These are phyloP conservation scores for Amphiduros pacificus DNA, from an alignment of 2,888 invertebrate species.

Conservation along the genomic window DNA sequence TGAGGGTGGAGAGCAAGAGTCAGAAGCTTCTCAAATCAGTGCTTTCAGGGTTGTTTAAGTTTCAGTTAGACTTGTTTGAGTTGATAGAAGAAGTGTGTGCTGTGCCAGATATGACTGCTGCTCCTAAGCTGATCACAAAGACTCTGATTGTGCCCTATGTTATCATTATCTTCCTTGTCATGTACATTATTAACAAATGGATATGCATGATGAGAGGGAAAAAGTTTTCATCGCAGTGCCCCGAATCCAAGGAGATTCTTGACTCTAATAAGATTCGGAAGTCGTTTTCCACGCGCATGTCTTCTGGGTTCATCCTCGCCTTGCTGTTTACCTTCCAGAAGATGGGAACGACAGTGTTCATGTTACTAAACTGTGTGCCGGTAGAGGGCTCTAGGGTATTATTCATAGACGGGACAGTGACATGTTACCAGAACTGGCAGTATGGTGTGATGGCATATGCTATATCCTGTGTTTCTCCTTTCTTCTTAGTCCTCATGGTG, in stretches of 20 bases:
- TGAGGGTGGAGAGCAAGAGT: conserved; percentile 11
- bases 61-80: conserved; percentile 30
- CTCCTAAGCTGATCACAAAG: conserved; percentile 26
- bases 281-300: conserved; percentile 21
- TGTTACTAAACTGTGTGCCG: conserved; percentile 32
- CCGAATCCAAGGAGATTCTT: not conserved
- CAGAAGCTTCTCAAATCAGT: conserved; percentile 23
- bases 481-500: conserved; percentile 29
- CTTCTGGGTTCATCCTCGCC: conserved; percentile 28
- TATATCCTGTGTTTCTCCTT: conserved; percentile 24
- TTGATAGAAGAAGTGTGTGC: conserved; percentile 28
- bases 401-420: conserved; percentile 30
- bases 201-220: not conserved
- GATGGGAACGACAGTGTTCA: conserved; percentile 29
- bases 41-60: conserved; percentile 29
- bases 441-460: conserved; percentile 22
- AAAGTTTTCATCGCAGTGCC: not conserved
- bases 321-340: conserved; percentile 33
- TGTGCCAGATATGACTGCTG: conserved; percentile 23
- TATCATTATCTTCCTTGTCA: conserved; percentile 20
- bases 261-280: conserved; percentile 7
- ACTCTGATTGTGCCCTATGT: conserved; percentile 30
- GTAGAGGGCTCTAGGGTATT: conserved; percentile 27
- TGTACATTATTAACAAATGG: conserved; percentile 23
- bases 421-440: conserved; percentile 23